phyloP scores from a whole-genome alignment of 2,113 vertebrate genomes.

The Calyptommatus sinebrachiatus region DNA sequence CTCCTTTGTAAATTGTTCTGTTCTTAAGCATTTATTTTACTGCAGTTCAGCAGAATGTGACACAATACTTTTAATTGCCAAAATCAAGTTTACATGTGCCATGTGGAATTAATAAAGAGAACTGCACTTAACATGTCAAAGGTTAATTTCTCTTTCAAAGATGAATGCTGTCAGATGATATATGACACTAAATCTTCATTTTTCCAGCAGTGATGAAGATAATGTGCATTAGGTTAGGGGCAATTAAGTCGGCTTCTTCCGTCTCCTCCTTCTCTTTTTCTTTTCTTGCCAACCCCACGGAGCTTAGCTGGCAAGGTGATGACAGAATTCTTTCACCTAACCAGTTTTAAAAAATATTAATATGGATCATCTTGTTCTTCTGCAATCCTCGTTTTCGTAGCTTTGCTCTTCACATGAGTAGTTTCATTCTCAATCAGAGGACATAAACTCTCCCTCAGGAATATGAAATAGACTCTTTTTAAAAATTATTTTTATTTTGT shows the following conservation, averaged over 20 bases:
- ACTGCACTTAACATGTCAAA: neutral
- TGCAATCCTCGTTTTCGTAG: no score
- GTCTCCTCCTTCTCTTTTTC: neutral
- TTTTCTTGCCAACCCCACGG: neutral
- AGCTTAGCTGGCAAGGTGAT: neutral
- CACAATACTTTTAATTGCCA: neutral
- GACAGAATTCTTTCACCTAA: neutral
- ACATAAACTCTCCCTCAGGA: no score
- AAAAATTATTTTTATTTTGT: no score
- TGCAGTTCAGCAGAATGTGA: neutral
- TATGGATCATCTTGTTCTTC: no score
- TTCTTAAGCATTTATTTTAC: no score
- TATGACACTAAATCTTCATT: neutral
- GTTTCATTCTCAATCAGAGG: neutral
- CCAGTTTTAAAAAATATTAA: no score
- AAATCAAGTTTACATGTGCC: neutral
- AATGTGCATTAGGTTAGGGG: neutral
- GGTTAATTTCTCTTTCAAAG: neutral
- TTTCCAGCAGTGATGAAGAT: neutral
- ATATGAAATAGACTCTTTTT: neutral
- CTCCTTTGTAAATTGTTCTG: neutral
- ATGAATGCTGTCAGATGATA: neutral
- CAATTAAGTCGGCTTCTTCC: neutral
- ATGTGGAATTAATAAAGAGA: neutral
- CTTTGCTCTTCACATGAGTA: neutral